Evolutionary conservation across 2,113 vertebrate genomes (phyloP).

Genomic region (Leptodactylus fuscus): DNA sequence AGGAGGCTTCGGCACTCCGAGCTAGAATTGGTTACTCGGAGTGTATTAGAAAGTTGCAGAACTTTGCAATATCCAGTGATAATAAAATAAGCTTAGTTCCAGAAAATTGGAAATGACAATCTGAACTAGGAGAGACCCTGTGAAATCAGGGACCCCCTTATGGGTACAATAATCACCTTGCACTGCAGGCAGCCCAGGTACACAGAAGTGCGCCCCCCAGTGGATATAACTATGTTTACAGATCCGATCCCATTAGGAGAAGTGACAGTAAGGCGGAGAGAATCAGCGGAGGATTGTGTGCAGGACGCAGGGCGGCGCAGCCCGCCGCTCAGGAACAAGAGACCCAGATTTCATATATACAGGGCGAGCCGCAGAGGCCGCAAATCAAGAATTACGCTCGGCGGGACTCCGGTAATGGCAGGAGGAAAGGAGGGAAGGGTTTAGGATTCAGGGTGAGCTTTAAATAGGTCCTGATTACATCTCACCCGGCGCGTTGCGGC

Average conservation of each 20-base stretch:
- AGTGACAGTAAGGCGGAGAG: not conserved
- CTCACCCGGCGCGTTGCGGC: not conserved
- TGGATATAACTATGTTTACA: not conserved
- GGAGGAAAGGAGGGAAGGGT: not conserved
- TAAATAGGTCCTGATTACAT: slow-evolving; percentile 38
- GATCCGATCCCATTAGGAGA: not conserved
- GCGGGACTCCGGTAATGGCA: not conserved
- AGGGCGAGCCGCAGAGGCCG: not conserved
- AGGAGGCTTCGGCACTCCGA: no score
- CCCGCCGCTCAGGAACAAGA: not conserved
- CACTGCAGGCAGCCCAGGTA: no score
- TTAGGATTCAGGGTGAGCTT: not conserved
- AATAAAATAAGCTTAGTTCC: no score
- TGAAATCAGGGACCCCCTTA: no score
- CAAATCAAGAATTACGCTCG: not conserved
- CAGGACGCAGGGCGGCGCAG: not conserved
- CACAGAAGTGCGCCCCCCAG: no score
- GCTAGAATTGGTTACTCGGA: no score
- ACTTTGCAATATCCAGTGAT: no score
- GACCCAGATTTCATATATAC: not conserved
- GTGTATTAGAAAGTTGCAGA: no score
- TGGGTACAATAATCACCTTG: no score
- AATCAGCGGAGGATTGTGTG: not conserved
- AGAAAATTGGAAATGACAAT: no score
- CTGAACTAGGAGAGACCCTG: no score